Evolutionary conservation across 2,888 invertebrate genomes (phyloP), one percentile per base, ranked within the genome.

Genomic region (Leptopilina drosophilae): DNA sequence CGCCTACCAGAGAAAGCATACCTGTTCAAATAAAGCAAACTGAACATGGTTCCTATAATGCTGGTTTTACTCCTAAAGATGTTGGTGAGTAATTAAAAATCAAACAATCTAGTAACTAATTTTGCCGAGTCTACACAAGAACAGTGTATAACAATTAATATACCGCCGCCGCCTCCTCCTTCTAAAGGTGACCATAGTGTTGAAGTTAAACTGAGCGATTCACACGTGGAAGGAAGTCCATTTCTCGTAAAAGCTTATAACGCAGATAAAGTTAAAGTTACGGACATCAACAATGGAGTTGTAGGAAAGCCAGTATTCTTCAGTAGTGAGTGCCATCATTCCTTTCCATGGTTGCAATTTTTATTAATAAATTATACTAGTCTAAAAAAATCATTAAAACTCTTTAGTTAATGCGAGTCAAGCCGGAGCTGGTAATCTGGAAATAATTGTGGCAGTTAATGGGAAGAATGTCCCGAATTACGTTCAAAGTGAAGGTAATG

Each of bases 381-480:
- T 42, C 8, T 42, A 8, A 42, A 7, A 42, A 7, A 56, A 33
- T 33, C n/a, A 14, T 33, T 59, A n/a, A 40, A 15, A 9, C n/a
- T 77, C 97, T 90, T 95, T 95, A 78, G 98, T 99, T 77, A 98
- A 99, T 92, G 99, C 98, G 8, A 97, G 97, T 82, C 96, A 98
- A 92, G 98, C 94, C 88, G 98, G 99, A 82, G 98, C 98, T 75
- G 99, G 99, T 40, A 99, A 99, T 92, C 93, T 99, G 89, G 99
- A 99, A 93, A 99, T 99, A 78, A 98, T 99, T 82, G 98, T 99
- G 0, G 98, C 98, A 0, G 98, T 98, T 2, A 97, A 96, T 88
- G 98, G 98, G 14, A 95, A 98, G 88, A 99, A 99, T 92, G 98
- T 99, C 15, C 99, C 99, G 11, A 99, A 99, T 93, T 99, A 98